A percentile compares a stretch with the other conserved stretches of the same genome.
phyloP scores from a whole-genome alignment of 2,113 vertebrate genomes.

The Silurus meridionalis region DNA sequence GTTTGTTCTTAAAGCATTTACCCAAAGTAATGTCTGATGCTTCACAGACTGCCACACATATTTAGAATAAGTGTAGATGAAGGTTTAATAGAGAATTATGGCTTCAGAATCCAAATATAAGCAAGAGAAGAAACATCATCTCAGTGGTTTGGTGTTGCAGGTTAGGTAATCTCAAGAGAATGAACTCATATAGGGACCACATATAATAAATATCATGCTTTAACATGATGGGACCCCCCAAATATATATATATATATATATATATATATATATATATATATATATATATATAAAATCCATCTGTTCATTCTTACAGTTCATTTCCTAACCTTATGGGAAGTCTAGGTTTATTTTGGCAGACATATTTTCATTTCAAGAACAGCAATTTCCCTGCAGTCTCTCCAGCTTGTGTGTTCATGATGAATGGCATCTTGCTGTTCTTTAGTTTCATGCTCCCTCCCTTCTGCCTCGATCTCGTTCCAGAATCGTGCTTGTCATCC shows the following conservation, averaged over 20 bases:
- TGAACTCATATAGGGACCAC: neutral
- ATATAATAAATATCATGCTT: neutral
- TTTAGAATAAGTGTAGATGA: neutral
- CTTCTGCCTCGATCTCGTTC: neutral
- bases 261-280: too few species aligned
- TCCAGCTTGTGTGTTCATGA: neutral
- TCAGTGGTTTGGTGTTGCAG: neutral
- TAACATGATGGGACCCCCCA: neutral
- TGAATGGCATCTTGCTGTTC: neutral
- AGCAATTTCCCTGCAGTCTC: neutral
- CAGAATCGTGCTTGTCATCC: constrained; percentile 12
- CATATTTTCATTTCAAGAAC: neutral
- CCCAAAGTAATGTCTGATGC: neutral
- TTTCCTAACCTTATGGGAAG: neutral
- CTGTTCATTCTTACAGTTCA: neutral
- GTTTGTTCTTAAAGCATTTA: neutral
- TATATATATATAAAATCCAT: neutral
- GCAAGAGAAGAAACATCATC: neutral
- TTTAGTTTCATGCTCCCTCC: neutral
- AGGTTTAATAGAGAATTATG: neutral
- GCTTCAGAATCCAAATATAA: neutral
- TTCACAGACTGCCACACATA: neutral
- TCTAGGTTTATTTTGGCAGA: neutral
- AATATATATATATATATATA: too few species aligned
- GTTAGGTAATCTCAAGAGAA: neutral